Evolutionary conservation across 2,797 vertebrate genomes (phyloP).

Genomic region (Halcyon leucocephala): DNA sequence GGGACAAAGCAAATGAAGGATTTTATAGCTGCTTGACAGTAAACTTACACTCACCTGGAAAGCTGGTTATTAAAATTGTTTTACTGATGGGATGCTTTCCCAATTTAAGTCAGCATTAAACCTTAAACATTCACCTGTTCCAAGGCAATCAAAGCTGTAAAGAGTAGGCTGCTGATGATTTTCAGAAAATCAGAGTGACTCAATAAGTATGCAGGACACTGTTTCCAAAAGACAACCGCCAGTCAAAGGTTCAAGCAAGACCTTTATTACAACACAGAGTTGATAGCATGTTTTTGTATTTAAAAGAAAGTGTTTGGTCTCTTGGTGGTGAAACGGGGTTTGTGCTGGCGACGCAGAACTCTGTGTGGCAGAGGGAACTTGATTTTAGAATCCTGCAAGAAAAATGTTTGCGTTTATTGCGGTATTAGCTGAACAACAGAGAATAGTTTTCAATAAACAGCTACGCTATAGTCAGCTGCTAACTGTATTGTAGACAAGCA

Average conservation of each 20-base stretch:
- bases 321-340: constrained; percentile 98
- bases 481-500: background rate
- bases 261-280: constrained; percentile 62
- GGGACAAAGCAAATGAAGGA: background rate
- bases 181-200: background rate
- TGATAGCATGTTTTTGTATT: background rate
- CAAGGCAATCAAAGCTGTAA: background rate
- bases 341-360: constrained; percentile 95
- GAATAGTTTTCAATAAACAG: background rate
- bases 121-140: background rate
- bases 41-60: background rate
- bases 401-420: background rate
- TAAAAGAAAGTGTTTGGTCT: constrained; percentile 98
- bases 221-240: background rate
- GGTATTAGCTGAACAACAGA: background rate
- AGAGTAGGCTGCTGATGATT: accelerated
- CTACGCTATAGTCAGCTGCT: background rate
- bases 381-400: constrained; percentile 72
- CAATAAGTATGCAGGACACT: background rate
- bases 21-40: accelerated
- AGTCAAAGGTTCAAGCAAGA: background rate
- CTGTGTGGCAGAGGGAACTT: constrained; percentile 95
- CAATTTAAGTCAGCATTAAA: background rate
- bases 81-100: background rate
- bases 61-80: background rate